A percentile compares a stretch with the other conserved stretches of the same genome.
Conservation (phyloP, 30 jellyfish, hydroid and myxozoan species). For the Chrysaora quinquecirrha region DNA sequence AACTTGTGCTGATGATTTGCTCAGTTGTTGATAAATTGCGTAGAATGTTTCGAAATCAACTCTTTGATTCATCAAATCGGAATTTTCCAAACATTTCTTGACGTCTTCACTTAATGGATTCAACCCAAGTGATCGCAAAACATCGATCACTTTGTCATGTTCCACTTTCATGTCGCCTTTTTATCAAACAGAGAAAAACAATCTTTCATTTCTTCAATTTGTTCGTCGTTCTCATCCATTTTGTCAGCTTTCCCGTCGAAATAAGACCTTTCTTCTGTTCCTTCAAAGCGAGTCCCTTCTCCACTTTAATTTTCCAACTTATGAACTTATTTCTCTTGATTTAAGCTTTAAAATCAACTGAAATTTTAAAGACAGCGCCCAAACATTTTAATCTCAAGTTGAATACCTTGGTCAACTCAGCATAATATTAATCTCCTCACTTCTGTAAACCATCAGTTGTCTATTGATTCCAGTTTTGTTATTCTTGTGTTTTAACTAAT, state of each 20-base stretch:
- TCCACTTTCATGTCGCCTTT: constrained; percentile 91
- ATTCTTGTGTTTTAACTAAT: no score
- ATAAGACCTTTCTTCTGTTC: neutral
- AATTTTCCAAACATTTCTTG: constrained; percentile 76
- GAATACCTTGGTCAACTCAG: neutral
- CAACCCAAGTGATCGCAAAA: constrained; percentile 90
- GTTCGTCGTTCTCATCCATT: constrained; percentile 66
- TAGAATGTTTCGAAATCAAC: constrained; percentile 90
- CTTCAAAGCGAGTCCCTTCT: neutral
- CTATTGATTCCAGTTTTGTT: no score
- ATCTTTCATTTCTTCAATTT: constrained; percentile 88
- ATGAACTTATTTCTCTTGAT: no score
- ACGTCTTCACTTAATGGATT: constrained; percentile 91
- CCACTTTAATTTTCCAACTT: neutral
- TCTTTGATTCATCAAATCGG: constrained; percentile 74
- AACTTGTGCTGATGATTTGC: constrained; percentile 68
- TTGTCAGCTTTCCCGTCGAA: neutral
- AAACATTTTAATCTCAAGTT: no score
- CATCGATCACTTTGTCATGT: constrained; percentile 65
- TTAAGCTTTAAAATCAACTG: no score
- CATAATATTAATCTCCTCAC: no score
- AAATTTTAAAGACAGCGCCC: neutral
- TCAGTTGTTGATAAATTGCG: constrained; percentile 81
- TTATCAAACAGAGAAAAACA: constrained; percentile 84
- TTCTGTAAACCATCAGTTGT: no score